Evolutionary conservation across 2,113 vertebrate genomes (phyloP), one percentile per base, ranked within the genome.

Genomic region (Spea multiplicata): DNA sequence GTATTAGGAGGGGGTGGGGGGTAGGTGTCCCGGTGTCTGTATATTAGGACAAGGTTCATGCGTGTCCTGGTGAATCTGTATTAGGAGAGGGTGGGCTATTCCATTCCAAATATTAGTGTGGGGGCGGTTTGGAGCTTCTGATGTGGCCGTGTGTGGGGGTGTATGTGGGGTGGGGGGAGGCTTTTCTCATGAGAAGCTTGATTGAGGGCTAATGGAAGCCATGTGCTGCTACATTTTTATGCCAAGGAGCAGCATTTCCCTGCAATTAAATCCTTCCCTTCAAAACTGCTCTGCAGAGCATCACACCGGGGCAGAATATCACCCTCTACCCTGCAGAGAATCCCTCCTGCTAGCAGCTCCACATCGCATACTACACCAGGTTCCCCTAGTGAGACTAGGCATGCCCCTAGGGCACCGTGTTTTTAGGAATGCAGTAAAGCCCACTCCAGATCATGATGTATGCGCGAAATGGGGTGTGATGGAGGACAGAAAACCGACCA

Each of bases 161-260:
- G n/a, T 73, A 10, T 66, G 52, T 53, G 49, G 46, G 76, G 50
- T 47, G 17, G 10, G 12, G 12, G 17, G 30, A 53, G 48, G 59
- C 17, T 47, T 80, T 79, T 73, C 77, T 73, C 77, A 80, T 73
- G 77, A 79, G 69, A 80, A 80, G 76, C 61, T 49, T 17, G 10
- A 44, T 66, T 67, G 50, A 73, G 30, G 71, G 44, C 64, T 80
- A 80, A 80, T 80, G 46, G 61, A 80, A 72, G 72, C 65, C 77
- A 80, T 80, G 77, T 80, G 77, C 52, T 30, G 77, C 64, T 47
- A 16, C 45, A 49, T 59, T 57, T 73, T 72, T 66, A 59, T 17
- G 70, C 76, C 76, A 79, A 55, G 73, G 46, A 79, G 71, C 64
- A 66, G 49, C 30, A 67, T 67, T 73, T 67, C 49, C 47, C n/a